Evolutionary conservation across 2,797 vertebrate genomes (phyloP).

Genomic region (Pangasius sanitwongsei): DNA sequence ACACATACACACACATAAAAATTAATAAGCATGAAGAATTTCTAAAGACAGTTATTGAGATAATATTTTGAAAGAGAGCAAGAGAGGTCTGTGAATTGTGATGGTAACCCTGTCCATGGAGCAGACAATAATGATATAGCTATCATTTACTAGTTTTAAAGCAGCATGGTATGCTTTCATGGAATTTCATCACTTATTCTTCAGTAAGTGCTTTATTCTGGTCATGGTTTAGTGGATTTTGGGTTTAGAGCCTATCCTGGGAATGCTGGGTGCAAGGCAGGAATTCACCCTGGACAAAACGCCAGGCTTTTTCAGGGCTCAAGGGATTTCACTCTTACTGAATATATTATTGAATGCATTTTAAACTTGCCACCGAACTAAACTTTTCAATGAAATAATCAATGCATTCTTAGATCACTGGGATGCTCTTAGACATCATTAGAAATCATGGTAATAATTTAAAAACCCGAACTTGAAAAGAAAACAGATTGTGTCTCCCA

Average conservation of each 20-base stretch:
- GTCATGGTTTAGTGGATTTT: background rate
- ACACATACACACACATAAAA: constrained; percentile 26
- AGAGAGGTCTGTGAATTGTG: background rate
- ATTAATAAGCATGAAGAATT: background rate
- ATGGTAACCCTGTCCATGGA: background rate
- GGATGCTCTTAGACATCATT: background rate
- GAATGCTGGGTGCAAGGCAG: background rate
- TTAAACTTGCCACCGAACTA: background rate
- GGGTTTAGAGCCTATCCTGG: background rate
- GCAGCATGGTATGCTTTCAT: background rate
- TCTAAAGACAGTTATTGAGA: background rate
- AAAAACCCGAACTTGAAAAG: background rate
- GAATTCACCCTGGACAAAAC: background rate
- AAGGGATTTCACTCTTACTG: background rate
- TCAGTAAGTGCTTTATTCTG: background rate
- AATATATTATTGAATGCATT: background rate
- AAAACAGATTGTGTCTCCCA: background rate
- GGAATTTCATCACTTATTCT: background rate
- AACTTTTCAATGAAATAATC: background rate
- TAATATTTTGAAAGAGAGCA: background rate
- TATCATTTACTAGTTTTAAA: too few species aligned
- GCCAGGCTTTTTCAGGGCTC: rapidly evolving
- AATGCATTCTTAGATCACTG: background rate
- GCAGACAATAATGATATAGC: background rate
- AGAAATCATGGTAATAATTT: background rate